These are phyloP conservation scores for Phalacrocorax pelagicus DNA, from an alignment of 2,113 vertebrate species.

Conservation along the genomic window DNA sequence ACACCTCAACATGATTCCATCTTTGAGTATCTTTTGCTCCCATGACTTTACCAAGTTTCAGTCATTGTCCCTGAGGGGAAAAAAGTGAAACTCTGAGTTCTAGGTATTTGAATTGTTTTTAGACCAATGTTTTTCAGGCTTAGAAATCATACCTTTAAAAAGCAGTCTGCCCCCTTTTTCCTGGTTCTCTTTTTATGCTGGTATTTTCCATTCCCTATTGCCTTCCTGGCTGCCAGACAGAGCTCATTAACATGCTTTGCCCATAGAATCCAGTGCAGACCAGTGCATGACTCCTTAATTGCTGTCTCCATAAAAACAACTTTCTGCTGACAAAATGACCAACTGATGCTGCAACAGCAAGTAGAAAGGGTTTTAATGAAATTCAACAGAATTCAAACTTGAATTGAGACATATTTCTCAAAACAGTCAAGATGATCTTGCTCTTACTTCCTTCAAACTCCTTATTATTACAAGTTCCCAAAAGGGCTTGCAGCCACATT, in stretches of 20 bases:
- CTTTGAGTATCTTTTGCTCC: background rate
- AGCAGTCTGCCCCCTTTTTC: background rate
- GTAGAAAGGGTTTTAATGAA: background rate
- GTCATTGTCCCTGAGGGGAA: background rate
- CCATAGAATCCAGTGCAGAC: background rate
- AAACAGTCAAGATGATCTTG: background rate
- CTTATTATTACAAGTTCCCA: background rate
- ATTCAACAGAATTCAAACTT: background rate
- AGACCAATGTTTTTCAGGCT: background rate
- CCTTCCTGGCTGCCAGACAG: background rate
- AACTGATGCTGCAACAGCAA: background rate
- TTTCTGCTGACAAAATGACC: background rate
- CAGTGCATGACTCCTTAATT: background rate
- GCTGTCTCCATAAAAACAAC: background rate
- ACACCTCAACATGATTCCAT: background rate
- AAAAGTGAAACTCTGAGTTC: background rate
- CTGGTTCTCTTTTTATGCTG: background rate
- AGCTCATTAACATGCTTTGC: slow-evolving; percentile 17
- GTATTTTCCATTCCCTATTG: slow-evolving; percentile 27
- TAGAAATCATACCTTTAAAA: background rate
- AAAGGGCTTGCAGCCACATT: background rate
- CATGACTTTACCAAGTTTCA: background rate
- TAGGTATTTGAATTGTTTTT: background rate
- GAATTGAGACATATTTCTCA: background rate
- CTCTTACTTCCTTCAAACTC: background rate